Evolutionary conservation across 2,113 vertebrate genomes (phyloP).

Genomic region (Paramisgurnus dabryanus): DNA sequence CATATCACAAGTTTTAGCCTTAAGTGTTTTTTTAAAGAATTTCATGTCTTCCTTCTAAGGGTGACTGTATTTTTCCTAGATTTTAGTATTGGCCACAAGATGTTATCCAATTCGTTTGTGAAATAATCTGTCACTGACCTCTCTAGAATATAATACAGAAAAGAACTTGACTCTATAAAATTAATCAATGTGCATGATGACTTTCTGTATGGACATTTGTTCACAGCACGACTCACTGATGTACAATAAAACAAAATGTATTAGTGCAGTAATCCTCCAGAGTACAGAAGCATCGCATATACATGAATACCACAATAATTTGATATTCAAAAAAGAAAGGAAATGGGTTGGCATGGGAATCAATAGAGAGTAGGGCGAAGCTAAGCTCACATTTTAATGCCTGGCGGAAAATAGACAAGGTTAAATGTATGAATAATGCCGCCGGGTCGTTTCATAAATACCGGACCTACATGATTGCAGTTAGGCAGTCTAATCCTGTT

Average conservation of each 20-base stretch:
- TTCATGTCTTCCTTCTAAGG: not conserved
- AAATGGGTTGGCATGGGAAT: conserved; percentile 55
- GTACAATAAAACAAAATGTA: not conserved
- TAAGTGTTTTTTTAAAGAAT: conserved; percentile 64
- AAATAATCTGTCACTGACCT: not conserved
- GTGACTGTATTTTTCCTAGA: not conserved
- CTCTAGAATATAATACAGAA: not conserved
- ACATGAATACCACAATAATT: conserved; percentile 18
- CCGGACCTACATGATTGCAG: conserved; percentile 17
- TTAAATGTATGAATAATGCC: conserved; percentile 39
- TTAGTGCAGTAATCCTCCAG: conserved; percentile 4
- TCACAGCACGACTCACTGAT: not conserved
- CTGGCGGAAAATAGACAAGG: conserved; percentile 51
- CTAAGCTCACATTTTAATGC: conserved; percentile 3
- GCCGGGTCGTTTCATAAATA: conserved; percentile 41
- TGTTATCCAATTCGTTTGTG: not conserved
- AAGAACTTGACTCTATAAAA: no score
- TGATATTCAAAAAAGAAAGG: conserved; percentile 43
- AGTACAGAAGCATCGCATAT: not conserved
- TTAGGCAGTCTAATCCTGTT: conserved; percentile 61
- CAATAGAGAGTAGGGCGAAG: conserved; percentile 48
- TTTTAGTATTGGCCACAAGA: not conserved
- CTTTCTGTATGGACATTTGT: not conserved
- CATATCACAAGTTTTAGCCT: conserved; percentile 65
- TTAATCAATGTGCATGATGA: not conserved